phyloP scores from a whole-genome alignment of 2,113 vertebrate genomes.

The Fulmarus glacialis region DNA sequence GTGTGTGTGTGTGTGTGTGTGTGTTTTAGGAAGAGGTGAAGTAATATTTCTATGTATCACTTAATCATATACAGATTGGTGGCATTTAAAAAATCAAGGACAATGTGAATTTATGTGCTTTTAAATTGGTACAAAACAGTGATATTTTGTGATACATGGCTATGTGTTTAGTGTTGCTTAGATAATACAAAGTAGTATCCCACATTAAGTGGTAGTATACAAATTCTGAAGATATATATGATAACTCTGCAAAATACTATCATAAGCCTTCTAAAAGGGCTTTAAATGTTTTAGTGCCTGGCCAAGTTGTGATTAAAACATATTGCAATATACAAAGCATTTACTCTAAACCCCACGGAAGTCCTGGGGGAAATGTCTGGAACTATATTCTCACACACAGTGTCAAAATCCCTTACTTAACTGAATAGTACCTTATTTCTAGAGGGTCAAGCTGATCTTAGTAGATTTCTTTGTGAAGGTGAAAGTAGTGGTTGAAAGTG shows the following conservation, averaged over 20 bases:
- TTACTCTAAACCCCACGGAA: neutral
- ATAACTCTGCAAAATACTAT: neutral
- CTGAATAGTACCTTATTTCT: neutral
- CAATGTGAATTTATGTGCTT: neutral
- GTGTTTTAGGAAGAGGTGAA: neutral
- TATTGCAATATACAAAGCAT: neutral
- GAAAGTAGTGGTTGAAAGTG: neutral
- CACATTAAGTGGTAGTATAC: neutral
- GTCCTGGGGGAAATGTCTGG: neutral
- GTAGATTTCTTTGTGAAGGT: neutral
- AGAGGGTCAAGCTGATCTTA: neutral
- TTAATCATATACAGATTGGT: neutral
- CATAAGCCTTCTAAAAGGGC: neutral
- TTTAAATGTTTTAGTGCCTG: neutral
- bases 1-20: too few species aligned
- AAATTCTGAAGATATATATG: neutral
- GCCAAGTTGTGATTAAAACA: neutral
- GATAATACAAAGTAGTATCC: neutral
- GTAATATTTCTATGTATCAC: neutral
- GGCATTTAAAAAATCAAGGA: neutral
- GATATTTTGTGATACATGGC: neutral
- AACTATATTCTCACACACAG: neutral
- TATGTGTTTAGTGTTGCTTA: neutral
- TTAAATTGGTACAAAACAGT: neutral
- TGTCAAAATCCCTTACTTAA: neutral